Percentiles rank a stretch among this genome's conserved stretches.
These are phyloP conservation scores for Trichosurus vulpecula DNA, from an alignment of 2,797 vertebrate species.

Conservation along the genomic window DNA sequence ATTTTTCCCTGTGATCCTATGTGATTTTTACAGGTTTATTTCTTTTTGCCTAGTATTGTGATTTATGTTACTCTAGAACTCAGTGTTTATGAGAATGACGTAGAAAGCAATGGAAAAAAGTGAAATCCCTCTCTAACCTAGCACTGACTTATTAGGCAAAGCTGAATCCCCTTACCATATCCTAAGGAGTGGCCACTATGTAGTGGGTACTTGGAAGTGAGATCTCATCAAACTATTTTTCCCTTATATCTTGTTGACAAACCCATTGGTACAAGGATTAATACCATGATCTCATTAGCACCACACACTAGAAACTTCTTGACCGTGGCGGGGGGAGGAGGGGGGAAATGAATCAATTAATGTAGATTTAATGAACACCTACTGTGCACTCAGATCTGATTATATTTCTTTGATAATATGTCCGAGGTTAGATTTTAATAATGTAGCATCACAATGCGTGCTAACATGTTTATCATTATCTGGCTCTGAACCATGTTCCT, in stretches of 20 bases:
- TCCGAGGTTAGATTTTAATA: constrained; percentile 26
- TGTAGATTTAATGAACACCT: neutral
- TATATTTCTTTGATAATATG: neutral
- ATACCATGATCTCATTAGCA: neutral
- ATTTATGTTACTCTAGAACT: neutral
- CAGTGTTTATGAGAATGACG: neutral
- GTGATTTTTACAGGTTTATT: too few species aligned
- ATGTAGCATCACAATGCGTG: neutral
- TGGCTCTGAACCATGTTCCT: constrained; percentile 29
- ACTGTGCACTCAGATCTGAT: neutral
- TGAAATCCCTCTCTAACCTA: neutral
- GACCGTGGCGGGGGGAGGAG: too few species aligned
- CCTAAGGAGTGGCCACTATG: neutral
- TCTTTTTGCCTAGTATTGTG: neutral
- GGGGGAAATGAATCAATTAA: neutral
- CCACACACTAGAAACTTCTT: neutral
- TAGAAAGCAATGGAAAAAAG: neutral
- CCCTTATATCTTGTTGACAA: neutral
- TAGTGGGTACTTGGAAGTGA: neutral
- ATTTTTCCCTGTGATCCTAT: too few species aligned
- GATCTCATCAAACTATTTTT: neutral
- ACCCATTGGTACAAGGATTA: neutral
- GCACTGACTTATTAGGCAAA: neutral
- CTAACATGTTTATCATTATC: constrained; percentile 47
- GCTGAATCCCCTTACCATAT: neutral